Base-by-base conservation (phyloP, 2,888 invertebrate species). In the Phrixothrix hirtus region DNA sequence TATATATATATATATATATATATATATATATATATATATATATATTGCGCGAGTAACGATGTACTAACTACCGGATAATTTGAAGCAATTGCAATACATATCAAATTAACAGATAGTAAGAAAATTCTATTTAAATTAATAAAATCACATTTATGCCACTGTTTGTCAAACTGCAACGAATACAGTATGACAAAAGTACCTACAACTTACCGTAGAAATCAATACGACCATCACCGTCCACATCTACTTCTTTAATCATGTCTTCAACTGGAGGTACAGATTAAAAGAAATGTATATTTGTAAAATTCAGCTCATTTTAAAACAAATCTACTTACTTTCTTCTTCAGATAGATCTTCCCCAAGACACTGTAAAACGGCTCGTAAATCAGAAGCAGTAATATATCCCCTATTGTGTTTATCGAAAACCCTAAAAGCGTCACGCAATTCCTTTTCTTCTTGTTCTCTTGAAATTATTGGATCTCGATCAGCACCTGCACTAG, bases 181-280 rank as follows among this genome's bases (percentile, higher is more conserved):
- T 21, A 21, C 21, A 21, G 7, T 21, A 3, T 21, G 21, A 5
- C 4, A 21, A 7, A 5, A 5, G 3, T 11, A 6, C 10, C 9
- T 16, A n/a, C 34, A 37, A 44, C 72, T 77, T 75, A 88, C 93
- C 95, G 70, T 93, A 88, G 76, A 94, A 95, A 76, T 95, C 93
- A 67, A 95, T 95, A 59, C 92, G 83, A 1, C 95, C 95, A 72
- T 95, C 95, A 1, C 95, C 94, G 72, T 95, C 93, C 1, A 94
- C 91, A 70, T 95, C 95, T 4, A 95, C 95, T 78, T 95, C 95
- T 70, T 93, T 92, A 69, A 95, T 95, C 94, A 95, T 95, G 72
- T 95, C 94, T 75, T 95, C 94, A 76, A 95, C 94, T 94, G 78
- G 9, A 38, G 21, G 10, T n/a, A n/a, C n/a, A n/a, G n/a, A n/a